These are phyloP conservation scores for Mimumesa dahlbomi DNA, from an alignment of 2,888 invertebrate species.

Conservation along the genomic window DNA sequence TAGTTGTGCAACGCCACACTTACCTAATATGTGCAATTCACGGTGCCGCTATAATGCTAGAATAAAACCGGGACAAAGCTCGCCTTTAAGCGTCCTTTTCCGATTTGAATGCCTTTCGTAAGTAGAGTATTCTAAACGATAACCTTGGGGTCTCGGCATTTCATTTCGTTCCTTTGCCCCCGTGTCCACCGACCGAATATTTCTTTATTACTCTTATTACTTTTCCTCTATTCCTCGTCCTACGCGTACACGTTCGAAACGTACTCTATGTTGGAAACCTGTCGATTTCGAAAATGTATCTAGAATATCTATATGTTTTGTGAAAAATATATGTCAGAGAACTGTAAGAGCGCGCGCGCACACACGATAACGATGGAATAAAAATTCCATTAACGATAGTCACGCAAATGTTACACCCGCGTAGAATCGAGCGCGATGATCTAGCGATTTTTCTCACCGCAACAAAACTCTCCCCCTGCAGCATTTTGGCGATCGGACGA, in stretches of 20 bases:
- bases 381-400: constrained; percentile 10
- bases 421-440: neutral
- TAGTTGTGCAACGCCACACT: constrained; percentile 45
- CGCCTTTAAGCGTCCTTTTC: constrained; percentile 35
- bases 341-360: too few species aligned
- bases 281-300: too few species aligned
- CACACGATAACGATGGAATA: neutral
- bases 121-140: constrained; percentile 5
- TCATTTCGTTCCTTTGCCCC: constrained; percentile 5
- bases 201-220: neutral
- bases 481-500: neutral
- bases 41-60: constrained; percentile 21
- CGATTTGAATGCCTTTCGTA: constrained; percentile 1
- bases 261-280: too few species aligned
- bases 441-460: constrained; percentile 12
- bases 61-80: constrained; percentile 52
- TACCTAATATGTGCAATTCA: constrained; percentile 52
- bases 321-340: too few species aligned
- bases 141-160: constrained; percentile 4
- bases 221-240: too few species aligned
- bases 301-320: too few species aligned
- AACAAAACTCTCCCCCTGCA: neutral
- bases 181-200: constrained; percentile 1
- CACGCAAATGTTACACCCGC: constrained; percentile 12
- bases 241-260: too few species aligned